Evolutionary conservation across 2,113 vertebrate species (phyloP).

Genomic region (Mirounga angustirostris): DNA sequence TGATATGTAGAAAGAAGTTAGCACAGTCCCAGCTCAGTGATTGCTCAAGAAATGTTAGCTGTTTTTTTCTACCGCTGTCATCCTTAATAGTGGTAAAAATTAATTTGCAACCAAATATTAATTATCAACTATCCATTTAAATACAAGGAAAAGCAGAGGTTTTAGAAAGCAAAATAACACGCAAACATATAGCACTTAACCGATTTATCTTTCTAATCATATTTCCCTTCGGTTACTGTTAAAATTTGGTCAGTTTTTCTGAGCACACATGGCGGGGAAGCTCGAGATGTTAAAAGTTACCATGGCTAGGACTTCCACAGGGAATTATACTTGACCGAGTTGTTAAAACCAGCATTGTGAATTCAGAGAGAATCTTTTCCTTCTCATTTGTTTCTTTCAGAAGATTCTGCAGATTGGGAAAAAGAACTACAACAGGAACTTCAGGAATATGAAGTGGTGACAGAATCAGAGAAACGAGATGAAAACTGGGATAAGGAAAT

Average conservation of each 20-base stretch:
- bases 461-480: slow-evolving; percentile 93
- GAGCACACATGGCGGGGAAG: not conserved
- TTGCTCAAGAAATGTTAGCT: not conserved
- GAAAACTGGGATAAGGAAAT: slow-evolving; percentile 98
- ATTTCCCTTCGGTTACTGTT: slow-evolving; percentile 3
- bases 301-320: not conserved
- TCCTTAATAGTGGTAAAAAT: not conserved
- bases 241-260: not conserved
- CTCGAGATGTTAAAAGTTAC: not conserved
- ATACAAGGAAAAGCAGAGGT: not conserved
- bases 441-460: slow-evolving; percentile 96
- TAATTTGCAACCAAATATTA: not conserved
- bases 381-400: slow-evolving; percentile 82
- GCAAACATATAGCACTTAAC: not conserved
- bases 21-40: not conserved
- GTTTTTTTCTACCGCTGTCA: not conserved
- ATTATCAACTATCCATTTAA: not conserved
- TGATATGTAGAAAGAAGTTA: not conserved
- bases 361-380: slow-evolving; percentile 2
- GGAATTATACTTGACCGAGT: not conserved
- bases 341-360: not conserved
- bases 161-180: not conserved
- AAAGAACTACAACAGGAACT: slow-evolving; percentile 97
- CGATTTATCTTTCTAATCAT: not conserved
- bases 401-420: slow-evolving; percentile 96